These are phyloP conservation scores for Megaceryle maxima DNA, from an alignment of 2,113 vertebrate species.

Conservation along the genomic window DNA sequence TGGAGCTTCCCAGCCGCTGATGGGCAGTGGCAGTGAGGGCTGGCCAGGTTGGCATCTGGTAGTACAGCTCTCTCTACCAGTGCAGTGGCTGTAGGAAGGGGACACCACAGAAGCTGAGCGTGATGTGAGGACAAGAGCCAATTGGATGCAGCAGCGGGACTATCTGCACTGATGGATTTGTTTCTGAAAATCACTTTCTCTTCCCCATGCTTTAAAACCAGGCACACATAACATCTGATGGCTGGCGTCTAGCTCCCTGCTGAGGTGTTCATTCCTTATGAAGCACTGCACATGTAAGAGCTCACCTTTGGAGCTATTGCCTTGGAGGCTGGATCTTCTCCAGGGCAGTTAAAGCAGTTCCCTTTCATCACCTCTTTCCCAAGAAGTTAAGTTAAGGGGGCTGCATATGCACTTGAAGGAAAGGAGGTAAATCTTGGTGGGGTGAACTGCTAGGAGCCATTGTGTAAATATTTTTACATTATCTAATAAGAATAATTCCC, in stretches of 20 bases:
- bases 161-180: rapidly evolving
- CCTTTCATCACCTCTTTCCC: neutral
- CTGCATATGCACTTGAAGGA: neutral
- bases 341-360: neutral
- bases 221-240: neutral
- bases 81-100: neutral
- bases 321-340: neutral
- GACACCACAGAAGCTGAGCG: neutral
- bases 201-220: neutral
- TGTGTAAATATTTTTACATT: neutral
- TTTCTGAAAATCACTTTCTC: neutral
- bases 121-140: rapidly evolving
- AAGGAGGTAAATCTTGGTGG: neutral
- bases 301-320: neutral
- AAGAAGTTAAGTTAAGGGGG: neutral
- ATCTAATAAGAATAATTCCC: neutral
- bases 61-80: neutral
- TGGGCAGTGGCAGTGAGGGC: neutral
- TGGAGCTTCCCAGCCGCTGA: rapidly evolving
- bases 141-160: neutral
- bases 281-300: neutral
- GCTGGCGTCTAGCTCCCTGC: neutral
- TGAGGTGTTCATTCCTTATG: neutral
- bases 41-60: neutral
- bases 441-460: neutral